Conservation (phyloP, 2,888 invertebrate species). For the Fissipunctia ypsillon region DNA sequence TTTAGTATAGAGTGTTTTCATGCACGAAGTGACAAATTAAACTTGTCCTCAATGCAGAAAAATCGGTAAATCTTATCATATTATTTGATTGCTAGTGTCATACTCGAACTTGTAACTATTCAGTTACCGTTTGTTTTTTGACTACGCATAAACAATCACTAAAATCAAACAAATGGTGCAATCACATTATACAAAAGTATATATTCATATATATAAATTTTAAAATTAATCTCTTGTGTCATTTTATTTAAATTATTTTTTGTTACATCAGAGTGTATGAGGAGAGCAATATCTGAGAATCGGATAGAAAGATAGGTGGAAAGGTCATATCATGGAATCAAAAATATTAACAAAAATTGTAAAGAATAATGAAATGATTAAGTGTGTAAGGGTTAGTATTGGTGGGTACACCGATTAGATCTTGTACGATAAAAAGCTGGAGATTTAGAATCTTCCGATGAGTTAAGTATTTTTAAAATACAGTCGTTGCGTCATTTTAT, state of each 20-base stretch:
- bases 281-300: slow-evolving; percentile 85
- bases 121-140: slow-evolving; percentile 73
- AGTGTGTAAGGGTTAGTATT: slow-evolving; percentile 84
- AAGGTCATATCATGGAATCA: slow-evolving; percentile 89
- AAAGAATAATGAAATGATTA: slow-evolving; percentile 81
- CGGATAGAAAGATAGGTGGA: slow-evolving; percentile 81
- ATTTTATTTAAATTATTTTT: slow-evolving; percentile 70
- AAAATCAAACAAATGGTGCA: slow-evolving; percentile 80
- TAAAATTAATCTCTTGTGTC: slow-evolving; percentile 57
- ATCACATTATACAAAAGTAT: slow-evolving; percentile 79
- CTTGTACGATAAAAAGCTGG: slow-evolving; percentile 83
- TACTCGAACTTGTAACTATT: slow-evolving; percentile 75
- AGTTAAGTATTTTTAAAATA: slow-evolving; percentile 88
- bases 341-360: slow-evolving; percentile 83
- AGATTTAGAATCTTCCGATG: slow-evolving; percentile 88
- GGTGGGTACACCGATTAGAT: slow-evolving; percentile 84
- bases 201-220: slow-evolving; percentile 62
- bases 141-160: slow-evolving; percentile 74
- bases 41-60: slow-evolving; percentile 79
- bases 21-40: slow-evolving; percentile 81
- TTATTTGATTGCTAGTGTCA: slow-evolving; percentile 82
- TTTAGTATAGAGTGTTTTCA: slow-evolving; percentile 89
- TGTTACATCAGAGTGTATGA: slow-evolving; percentile 74
- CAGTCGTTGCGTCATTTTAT: slow-evolving; percentile 80
- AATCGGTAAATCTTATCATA: slow-evolving; percentile 77